These are phyloP conservation scores for Aquatica leii DNA, from an alignment of 2,888 invertebrate species.

Conservation along the genomic window DNA sequence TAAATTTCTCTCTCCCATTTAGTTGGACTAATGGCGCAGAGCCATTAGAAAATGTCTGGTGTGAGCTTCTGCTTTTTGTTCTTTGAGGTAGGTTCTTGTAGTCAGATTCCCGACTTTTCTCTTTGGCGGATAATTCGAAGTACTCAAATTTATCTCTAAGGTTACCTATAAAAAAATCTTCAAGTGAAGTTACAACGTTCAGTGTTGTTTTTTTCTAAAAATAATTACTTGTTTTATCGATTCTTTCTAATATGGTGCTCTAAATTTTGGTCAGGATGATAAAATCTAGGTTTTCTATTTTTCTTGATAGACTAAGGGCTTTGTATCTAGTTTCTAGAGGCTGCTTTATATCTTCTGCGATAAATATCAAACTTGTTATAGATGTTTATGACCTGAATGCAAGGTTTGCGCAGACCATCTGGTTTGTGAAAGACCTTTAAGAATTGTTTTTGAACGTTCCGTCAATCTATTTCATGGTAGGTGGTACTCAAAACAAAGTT, in stretches of 20 bases:
- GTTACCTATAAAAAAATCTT: constrained; percentile 16
- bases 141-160: constrained; percentile 3
- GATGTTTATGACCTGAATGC: constrained; percentile 40
- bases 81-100: constrained; percentile 45
- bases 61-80: constrained; percentile 45
- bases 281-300: constrained; percentile 39
- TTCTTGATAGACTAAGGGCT: constrained; percentile 37
- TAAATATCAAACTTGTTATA: constrained; percentile 42
- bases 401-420: constrained; percentile 47
- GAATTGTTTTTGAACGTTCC: constrained; percentile 42
- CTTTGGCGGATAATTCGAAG: constrained; percentile 27
- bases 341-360: constrained; percentile 44
- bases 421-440: constrained; percentile 45
- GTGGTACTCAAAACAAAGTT: constrained; percentile 44
- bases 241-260: constrained; percentile 40
- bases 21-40: constrained; percentile 16
- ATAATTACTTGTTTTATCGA: constrained; percentile 44
- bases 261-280: constrained; percentile 41
- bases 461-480: constrained; percentile 24
- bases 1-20: constrained; percentile 43
- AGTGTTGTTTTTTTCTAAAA: constrained; percentile 38
- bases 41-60: constrained; percentile 40
- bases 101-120: constrained; percentile 43
- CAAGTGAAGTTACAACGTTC: constrained; percentile 44
- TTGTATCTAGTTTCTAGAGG: constrained; percentile 44